Percentiles rank a stretch among this genome's conserved stretches.
Evolutionary conservation across 2,888 invertebrate species (phyloP).

Genomic region (Drosophila melanosoma): DNA sequence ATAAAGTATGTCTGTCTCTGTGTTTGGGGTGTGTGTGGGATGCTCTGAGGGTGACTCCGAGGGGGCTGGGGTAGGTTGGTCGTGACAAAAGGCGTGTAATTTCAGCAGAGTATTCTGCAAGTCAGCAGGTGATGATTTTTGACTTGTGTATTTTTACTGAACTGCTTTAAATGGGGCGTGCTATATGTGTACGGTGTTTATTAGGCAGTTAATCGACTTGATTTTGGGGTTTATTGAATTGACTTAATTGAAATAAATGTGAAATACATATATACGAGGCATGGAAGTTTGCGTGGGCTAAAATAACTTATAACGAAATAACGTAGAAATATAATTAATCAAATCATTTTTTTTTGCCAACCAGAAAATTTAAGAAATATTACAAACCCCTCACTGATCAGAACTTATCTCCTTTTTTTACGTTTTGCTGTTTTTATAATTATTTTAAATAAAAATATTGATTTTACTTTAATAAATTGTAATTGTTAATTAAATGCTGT

Average conservation of each 20-base stretch:
- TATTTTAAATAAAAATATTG: background rate
- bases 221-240: background rate
- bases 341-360: background rate
- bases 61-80: background rate
- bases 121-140: slow-evolving; percentile 71
- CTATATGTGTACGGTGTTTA: slow-evolving; percentile 2
- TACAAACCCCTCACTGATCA: background rate
- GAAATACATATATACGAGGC: background rate
- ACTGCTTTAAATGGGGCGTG: slow-evolving; percentile 19
- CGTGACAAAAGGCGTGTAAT: slow-evolving; percentile 49
- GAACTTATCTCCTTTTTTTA: background rate
- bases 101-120: slow-evolving; percentile 52
- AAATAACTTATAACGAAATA: background rate
- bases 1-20: slow-evolving; percentile 22
- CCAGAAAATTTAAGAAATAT: background rate
- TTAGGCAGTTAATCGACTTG: slow-evolving; percentile 4
- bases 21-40: background rate
- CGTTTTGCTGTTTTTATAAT: too few relatives aligned
- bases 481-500: too few relatives aligned
- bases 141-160: slow-evolving; percentile 31
- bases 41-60: background rate
- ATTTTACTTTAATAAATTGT: too few relatives aligned
- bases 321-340: background rate
- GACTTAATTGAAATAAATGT: slow-evolving; percentile 41
- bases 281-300: background rate